Conservation (phyloP, 1,140 invertebrate genomes). For the Ceratina australensis region DNA sequence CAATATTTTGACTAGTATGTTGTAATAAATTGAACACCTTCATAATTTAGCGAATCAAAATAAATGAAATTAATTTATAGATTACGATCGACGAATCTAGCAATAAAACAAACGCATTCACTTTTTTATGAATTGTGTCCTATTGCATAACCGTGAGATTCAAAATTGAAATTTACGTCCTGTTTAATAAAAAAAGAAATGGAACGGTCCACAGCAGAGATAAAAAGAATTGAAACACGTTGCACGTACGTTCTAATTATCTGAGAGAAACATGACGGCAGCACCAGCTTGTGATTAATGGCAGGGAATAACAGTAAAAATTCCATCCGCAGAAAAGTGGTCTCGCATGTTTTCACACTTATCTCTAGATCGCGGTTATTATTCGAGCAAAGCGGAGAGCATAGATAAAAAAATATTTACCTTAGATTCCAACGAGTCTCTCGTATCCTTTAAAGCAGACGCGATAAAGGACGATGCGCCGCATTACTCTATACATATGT, state of each 20-base stretch:
- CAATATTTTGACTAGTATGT: too few species aligned
- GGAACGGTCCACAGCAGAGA: too few species aligned
- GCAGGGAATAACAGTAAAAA: background rate
- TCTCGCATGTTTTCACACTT: background rate
- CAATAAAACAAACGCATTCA: too few species aligned
- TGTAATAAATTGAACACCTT: too few species aligned
- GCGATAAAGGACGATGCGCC: conserved; percentile 7
- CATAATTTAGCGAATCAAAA: too few species aligned
- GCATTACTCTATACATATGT: background rate
- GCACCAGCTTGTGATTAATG: background rate
- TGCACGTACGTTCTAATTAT: background rate
- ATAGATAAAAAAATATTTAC: background rate
- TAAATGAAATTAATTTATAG: too few species aligned
- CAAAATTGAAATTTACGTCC: too few species aligned
- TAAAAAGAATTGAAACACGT: background rate
- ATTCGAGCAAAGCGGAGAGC: background rate
- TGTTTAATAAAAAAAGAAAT: too few species aligned
- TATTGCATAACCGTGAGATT: too few species aligned
- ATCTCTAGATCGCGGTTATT: background rate
- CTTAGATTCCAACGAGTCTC: conserved; percentile 1
- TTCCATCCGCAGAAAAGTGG: background rate
- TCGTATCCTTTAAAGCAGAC: conserved; percentile 1
- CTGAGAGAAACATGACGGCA: background rate
- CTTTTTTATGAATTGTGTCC: too few species aligned
- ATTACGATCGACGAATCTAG: too few species aligned